Evolutionary conservation across 2,888 invertebrate species (phyloP), one percentile per base, ranked within the genome.

Genomic region (Polylopha cassiicola): DNA sequence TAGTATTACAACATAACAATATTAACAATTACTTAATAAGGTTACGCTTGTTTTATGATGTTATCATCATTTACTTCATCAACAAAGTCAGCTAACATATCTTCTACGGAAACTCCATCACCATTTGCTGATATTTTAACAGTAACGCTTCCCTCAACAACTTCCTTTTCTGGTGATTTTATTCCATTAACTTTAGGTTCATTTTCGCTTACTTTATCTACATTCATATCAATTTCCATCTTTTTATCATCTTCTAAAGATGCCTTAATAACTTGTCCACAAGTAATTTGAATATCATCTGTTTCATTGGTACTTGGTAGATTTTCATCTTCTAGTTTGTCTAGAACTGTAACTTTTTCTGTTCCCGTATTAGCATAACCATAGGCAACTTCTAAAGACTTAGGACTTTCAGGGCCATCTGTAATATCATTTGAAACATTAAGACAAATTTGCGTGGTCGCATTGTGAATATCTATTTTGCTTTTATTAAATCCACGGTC

Each of bases 21-120:
- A 16, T 17, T 11, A 10, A n/a, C 15, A 8, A 29, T 22, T 8
- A 27, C 18, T 23, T 37, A 17, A 46, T 33, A 23, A 29, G 31
- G 22, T 48, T 54, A 61, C 30, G 50, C 54, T 52, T 61, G 56
- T 9, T 44, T n/a, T n/a, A n/a, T 50, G 42, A 42, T 43, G 28
- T 32, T 45, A 22, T 66, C 65, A 37, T 78, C 77, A 51, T 62
- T 67, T 2, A 82, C 73, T 67, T 85, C 84, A 44, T 85, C 82
- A 3, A 85, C 82, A 52, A 85, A 85, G 60, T 84, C 84, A 8
- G 80, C 82, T 41, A 85, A 50, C 84, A 85, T 85, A 44, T 81
- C 84, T 49, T 81, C 80, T 2, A 84, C 73, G 3, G 61, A 51
- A 7, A 62, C 53, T 2, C 37, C 53, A 30, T 55, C 55, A 43